A percentile compares a stretch with the other conserved stretches of the same genome.
phyloP scores from a whole-genome alignment of 2,888 invertebrate genomes.

The Bellardia bayeri region DNA sequence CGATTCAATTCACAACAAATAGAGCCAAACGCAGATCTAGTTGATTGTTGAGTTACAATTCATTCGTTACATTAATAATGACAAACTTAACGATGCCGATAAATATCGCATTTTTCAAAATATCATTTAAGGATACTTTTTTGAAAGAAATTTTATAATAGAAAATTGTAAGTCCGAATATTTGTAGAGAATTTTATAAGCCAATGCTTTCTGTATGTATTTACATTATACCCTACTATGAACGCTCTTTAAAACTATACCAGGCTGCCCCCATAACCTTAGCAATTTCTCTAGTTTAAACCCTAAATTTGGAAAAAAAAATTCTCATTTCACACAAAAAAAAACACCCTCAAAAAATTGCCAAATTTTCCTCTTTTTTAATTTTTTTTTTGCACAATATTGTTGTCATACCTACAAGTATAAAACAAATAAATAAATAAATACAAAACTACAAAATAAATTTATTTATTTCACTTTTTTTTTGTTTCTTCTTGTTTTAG shows the following conservation, averaged over 20 bases:
- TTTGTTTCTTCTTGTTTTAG: slow-evolving; percentile 44
- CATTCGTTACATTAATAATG: no score
- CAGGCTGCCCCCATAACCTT: not conserved
- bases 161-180: no score
- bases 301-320: slow-evolving; percentile 29
- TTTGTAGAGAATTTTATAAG: no score
- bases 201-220: not conserved
- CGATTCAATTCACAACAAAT: no score
- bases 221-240: not conserved
- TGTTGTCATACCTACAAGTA: slow-evolving; percentile 69
- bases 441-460: slow-evolving; percentile 54
- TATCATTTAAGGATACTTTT: no score
- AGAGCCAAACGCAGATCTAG: no score
- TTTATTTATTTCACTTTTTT: slow-evolving; percentile 61
- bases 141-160: no score
- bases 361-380: slow-evolving; percentile 3
- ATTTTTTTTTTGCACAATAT: slow-evolving; percentile 53
- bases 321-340: slow-evolving; percentile 27
- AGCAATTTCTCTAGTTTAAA: not conserved
- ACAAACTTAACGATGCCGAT: no score
- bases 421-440: slow-evolving; percentile 51
- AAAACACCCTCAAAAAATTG: not conserved
- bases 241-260: slow-evolving; percentile 44
- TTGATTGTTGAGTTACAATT: no score
- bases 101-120: no score